These are phyloP conservation scores for Pipistrellus nathusii DNA, from an alignment of 2,797 vertebrate species.

Conservation along the genomic window DNA sequence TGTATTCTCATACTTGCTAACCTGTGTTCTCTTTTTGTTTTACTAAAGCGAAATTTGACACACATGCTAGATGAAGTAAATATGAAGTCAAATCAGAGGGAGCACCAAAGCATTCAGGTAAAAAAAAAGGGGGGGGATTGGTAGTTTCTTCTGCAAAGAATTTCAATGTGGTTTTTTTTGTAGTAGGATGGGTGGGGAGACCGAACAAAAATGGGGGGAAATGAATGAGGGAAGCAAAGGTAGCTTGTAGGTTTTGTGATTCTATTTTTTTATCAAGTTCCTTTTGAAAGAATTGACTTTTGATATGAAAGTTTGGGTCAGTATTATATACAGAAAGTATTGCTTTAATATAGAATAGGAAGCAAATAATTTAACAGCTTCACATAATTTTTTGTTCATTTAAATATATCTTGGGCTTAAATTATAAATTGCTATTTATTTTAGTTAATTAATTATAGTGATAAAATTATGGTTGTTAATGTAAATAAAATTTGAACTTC, in stretches of 20 bases:
- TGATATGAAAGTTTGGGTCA: background rate
- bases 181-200: background rate
- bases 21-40: constrained; percentile 63
- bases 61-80: constrained; percentile 79
- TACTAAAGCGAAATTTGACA: constrained; percentile 77
- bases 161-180: background rate
- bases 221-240: background rate
- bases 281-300: background rate
- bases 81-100: constrained; percentile 78
- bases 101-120: constrained; percentile 84
- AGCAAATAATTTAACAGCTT: constrained; percentile 6
- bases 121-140: background rate
- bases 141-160: background rate
- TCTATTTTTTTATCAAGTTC: background rate
- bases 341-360: constrained; percentile 22
- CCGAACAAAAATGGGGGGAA: background rate
- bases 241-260: background rate
- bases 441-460: constrained; percentile 31
- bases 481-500: constrained; percentile 26
- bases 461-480: constrained; percentile 39
- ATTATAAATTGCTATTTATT: constrained; percentile 34
- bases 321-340: background rate
- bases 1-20: background rate
- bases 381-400: background rate
- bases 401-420: constrained; percentile 8